Evolutionary conservation across 2,113 vertebrate species (phyloP).

Genomic region (Benthochromis sp.): DNA sequence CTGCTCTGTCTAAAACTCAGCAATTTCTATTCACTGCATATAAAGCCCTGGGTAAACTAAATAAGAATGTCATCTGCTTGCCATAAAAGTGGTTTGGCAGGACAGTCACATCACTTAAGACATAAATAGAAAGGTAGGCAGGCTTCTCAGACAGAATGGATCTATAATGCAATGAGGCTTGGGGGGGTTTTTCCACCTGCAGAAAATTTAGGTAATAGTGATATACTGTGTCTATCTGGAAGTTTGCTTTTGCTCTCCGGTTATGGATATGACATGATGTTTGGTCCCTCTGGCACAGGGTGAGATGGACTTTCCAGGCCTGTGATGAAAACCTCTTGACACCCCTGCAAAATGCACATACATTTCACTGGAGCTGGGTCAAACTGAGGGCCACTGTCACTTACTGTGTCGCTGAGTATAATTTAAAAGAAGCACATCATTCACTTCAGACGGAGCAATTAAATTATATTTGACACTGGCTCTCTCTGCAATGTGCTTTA

Average conservation of each 20-base stretch:
- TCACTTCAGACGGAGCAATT: neutral
- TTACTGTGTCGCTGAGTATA: neutral
- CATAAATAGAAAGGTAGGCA: neutral
- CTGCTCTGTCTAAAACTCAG: neutral
- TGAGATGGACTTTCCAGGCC: neutral
- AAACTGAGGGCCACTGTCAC: neutral
- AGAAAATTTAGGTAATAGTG: neutral
- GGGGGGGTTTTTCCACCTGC: accelerated
- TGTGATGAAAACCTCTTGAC: neutral
- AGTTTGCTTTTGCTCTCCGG: neutral
- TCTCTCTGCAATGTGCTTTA: neutral
- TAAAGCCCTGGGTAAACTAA: neutral
- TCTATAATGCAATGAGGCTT: neutral
- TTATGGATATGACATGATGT: neutral
- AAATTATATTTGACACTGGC: neutral
- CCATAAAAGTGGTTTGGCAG: neutral
- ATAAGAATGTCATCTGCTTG: neutral
- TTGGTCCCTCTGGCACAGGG: neutral
- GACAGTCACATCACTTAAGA: neutral
- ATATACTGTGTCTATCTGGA: neutral
- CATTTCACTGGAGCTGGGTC: neutral
- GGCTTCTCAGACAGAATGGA: neutral
- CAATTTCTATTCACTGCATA: neutral
- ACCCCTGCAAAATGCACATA: neutral
- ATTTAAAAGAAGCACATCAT: neutral